Base-by-base conservation (phyloP, 2,113 vertebrate genomes). In the Sisor rabdophorus region DNA sequence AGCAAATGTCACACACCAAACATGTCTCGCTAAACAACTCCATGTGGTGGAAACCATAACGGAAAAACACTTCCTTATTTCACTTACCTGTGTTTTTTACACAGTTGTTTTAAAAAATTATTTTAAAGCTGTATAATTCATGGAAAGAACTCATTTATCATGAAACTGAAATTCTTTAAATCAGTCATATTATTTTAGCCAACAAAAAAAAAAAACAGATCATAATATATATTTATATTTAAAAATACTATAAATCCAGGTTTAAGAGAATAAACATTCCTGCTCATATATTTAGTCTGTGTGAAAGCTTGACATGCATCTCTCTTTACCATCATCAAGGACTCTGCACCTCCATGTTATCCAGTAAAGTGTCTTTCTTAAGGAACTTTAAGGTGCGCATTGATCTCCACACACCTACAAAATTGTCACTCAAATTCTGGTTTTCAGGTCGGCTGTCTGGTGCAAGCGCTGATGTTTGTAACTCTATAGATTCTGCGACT, bases 271-370 rank as follows among this genome's bases (percentile, higher is more conserved):
- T 69, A 81, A 73, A 73, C 77, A 76, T 80, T 73, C 56, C 71
- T 79, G 71, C 65, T 77, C 80, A 81, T 71, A 67, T 20, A 12
- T 56, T 71, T 77, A 70, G 69, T 80, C 78, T 76, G 76, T 79
- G 71, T 68, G 55, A 70, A 81, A 54, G 60, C 79, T 75, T 64
- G 53, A 71, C 85, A 85, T 85, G 84, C 85, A 84, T 28, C 64
- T 75, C 77, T 73, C 19, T 67, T 48, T 76, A 58, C 69, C 68
- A 12, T 63, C 24, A 55, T 94, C 85, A 97, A n/a, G 96, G 97
- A 84, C 94, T 96, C 85, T 94, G 91, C 82, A 95, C 86, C 85
- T 97, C 96, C 88, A 97, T 95, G 60, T 98, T 95, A 71, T 95
- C 93, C 80, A 97, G 87, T 86, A 97, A 87, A 77, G 93, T 93